Evolutionary conservation across 2,113 vertebrate species (phyloP).

Genomic region (Cisticola juncidis): DNA sequence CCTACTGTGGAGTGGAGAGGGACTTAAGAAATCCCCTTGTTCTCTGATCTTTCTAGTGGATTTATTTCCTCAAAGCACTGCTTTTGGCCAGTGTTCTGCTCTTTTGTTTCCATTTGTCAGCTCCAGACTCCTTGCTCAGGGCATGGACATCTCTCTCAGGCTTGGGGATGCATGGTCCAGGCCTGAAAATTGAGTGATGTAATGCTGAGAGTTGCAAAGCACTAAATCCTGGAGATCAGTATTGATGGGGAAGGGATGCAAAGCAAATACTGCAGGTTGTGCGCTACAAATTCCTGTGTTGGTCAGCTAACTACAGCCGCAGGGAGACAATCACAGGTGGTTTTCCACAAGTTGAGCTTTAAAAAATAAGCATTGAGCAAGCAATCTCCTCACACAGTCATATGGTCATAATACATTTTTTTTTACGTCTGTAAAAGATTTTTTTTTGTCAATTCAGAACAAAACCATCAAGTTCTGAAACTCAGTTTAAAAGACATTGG

Average conservation of each 20-base stretch:
- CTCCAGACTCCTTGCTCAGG: not conserved
- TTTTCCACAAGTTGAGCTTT: not conserved
- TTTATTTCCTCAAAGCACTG: not conserved
- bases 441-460: not conserved
- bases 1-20: not conserved
- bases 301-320: not conserved
- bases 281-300: not conserved
- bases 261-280: not conserved
- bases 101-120: not conserved
- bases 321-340: not conserved
- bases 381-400: not conserved
- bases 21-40: not conserved
- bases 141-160: fast-evolving
- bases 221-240: not conserved
- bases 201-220: not conserved
- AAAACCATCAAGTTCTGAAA: not conserved
- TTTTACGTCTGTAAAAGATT: not conserved
- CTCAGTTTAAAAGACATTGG: not conserved
- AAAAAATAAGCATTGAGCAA: not conserved
- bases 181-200: not conserved
- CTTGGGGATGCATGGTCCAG: not conserved
- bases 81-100: not conserved
- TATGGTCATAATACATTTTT: not conserved
- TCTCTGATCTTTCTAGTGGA: not conserved
- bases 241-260: not conserved